phyloP scores from a whole-genome alignment of 1,140 invertebrate genomes.

The Drosophila ercepeae region DNA sequence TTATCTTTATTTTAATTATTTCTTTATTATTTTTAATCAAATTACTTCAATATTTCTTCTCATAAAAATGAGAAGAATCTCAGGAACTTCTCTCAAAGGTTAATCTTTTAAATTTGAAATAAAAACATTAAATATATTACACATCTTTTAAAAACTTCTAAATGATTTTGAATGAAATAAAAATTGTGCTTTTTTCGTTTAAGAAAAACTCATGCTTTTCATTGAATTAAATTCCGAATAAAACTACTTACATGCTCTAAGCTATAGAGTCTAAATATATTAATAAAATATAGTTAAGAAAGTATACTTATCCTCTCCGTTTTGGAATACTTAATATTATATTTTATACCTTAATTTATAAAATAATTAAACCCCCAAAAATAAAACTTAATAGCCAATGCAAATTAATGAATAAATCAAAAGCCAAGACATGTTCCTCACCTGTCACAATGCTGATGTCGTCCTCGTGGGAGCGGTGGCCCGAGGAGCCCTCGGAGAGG shows the following conservation, averaged over 20 bases:
- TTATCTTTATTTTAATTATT: too few species aligned
- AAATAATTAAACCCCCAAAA: constrained; percentile 1
- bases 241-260: constrained; percentile 26
- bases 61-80: too few species aligned
- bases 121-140: too few species aligned
- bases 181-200: constrained; percentile 2
- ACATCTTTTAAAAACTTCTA: too few species aligned
- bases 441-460: constrained; percentile 95
- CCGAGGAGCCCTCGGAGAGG: constrained; percentile 91
- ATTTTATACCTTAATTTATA: neutral
- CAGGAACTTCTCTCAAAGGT: too few species aligned
- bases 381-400: constrained; percentile 13
- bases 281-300: neutral
- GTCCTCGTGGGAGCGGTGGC: constrained; percentile 89
- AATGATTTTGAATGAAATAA: too few species aligned
- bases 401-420: constrained; percentile 40
- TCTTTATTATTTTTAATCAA: too few species aligned
- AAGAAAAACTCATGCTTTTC: constrained; percentile 4
- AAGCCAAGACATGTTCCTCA: constrained; percentile 82
- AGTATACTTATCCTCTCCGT: constrained; percentile 21
- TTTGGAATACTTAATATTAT: constrained; percentile 4
- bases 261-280: too few species aligned
- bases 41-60: too few species aligned
- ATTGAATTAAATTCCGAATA: neutral
- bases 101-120: too few species aligned